Conservation (phyloP, 2,888 invertebrate species). For the Therioaphis trifolii region DNA sequence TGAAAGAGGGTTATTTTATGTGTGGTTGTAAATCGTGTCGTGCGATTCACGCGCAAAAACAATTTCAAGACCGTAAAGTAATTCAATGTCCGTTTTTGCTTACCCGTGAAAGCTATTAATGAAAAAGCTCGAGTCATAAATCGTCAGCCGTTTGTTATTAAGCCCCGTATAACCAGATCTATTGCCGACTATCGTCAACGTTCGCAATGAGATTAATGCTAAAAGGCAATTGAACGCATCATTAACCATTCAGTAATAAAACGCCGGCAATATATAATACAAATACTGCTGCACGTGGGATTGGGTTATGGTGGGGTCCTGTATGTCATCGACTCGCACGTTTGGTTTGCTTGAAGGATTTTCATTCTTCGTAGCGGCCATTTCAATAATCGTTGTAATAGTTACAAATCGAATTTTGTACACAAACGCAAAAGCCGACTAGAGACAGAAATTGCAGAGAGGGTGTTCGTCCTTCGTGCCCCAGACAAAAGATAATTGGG, state of each 20-base stretch:
- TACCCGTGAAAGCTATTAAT: slow-evolving; percentile 46
- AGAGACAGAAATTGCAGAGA: too few species aligned
- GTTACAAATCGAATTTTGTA: too few species aligned
- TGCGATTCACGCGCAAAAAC: background rate
- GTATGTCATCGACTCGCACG: background rate
- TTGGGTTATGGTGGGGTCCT: background rate
- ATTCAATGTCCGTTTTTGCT: slow-evolving; percentile 49
- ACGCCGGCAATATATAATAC: background rate
- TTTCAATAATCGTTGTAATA: background rate
- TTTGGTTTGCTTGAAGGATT: background rate
- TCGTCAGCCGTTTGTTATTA: slow-evolving; percentile 48
- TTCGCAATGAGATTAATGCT: slow-evolving; percentile 38
- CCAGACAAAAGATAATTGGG: too few species aligned
- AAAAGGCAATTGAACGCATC: slow-evolving; percentile 54
- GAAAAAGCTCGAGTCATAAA: slow-evolving; percentile 52
- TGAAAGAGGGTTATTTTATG: slow-evolving; percentile 23
- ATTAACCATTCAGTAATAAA: slow-evolving; percentile 49
- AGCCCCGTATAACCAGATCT: slow-evolving; percentile 18
- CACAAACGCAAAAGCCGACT: too few species aligned
- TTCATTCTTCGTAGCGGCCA: background rate
- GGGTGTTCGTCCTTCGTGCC: too few species aligned
- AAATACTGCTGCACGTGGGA: background rate
- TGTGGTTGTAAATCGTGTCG: slow-evolving; percentile 14
- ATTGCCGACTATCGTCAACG: background rate
- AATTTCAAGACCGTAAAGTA: slow-evolving; percentile 41